Conservation (phyloP, 1,140 invertebrate genomes). For the Eulimnadia texana region DNA sequence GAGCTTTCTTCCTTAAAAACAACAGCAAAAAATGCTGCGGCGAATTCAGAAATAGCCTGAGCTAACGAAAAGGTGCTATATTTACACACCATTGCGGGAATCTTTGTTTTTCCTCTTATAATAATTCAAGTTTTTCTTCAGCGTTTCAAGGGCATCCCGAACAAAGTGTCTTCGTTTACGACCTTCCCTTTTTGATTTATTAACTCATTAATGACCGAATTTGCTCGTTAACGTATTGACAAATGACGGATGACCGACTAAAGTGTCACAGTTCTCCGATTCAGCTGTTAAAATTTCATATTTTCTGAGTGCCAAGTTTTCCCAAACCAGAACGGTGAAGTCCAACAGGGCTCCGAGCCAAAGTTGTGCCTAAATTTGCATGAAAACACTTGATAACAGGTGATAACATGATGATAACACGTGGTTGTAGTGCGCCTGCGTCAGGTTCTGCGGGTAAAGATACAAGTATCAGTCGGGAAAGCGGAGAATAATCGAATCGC, state of each 20-base stretch:
- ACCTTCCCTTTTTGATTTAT: background rate
- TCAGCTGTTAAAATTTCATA: no score
- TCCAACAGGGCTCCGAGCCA: no score
- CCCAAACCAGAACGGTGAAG: no score
- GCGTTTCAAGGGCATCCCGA: background rate
- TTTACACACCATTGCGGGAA: background rate
- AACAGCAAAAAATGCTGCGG: background rate
- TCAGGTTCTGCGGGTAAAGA: background rate
- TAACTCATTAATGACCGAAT: no score
- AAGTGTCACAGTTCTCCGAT: no score
- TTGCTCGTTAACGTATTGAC: no score
- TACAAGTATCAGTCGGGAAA: no score
- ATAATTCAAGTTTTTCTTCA: background rate
- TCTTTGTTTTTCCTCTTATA: background rate
- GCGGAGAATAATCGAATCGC: background rate
- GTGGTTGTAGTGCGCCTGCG: background rate
- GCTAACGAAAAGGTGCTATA: background rate
- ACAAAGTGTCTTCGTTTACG: background rate
- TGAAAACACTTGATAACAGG: no score
- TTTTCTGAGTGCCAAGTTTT: no score
- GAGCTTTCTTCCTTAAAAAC: background rate
- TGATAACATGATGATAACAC: background rate
- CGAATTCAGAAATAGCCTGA: background rate
- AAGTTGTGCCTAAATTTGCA: no score
- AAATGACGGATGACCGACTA: no score